Evolutionary conservation across 2,113 vertebrate species (phyloP).

Genomic region (Oxygymnocypris stewartii): DNA sequence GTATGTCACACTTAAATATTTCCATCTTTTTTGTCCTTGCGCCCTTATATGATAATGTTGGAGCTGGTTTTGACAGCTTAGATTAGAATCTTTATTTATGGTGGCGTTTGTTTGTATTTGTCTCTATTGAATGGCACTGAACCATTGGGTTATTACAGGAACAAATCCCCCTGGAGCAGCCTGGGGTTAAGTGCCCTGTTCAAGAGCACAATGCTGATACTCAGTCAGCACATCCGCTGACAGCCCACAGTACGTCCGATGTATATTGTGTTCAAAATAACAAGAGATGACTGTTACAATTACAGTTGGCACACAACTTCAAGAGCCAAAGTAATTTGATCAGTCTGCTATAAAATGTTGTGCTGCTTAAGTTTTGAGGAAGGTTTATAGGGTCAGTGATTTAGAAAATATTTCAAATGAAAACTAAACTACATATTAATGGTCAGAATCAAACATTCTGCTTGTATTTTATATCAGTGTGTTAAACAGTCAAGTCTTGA

Average conservation of each 20-base stretch:
- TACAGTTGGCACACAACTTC: not conserved
- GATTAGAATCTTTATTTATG: not conserved
- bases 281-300: not conserved
- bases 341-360: not conserved
- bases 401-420: not conserved
- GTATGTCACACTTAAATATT: not conserved
- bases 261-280: not conserved
- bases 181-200: slow-evolving; percentile 8
- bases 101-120: not conserved
- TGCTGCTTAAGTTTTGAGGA: not conserved
- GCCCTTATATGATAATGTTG: not conserved
- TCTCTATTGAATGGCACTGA: not conserved
- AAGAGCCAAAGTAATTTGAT: not conserved
- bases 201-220: not conserved
- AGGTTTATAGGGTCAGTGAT: not conserved
- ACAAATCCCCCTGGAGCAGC: slow-evolving; percentile 16
- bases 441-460: not conserved
- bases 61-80: not conserved
- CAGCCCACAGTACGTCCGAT: not conserved
- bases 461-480: not conserved
- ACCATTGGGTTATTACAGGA: not conserved
- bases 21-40: not conserved
- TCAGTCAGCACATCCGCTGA: not conserved
- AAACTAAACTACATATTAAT: not conserved
- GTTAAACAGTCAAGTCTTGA: not conserved